Percentiles rank a stretch among this genome's conserved stretches.
These are phyloP conservation scores for Coilia nasus DNA, from an alignment of 2,797 vertebrate genomes.

Conservation along the genomic window DNA sequence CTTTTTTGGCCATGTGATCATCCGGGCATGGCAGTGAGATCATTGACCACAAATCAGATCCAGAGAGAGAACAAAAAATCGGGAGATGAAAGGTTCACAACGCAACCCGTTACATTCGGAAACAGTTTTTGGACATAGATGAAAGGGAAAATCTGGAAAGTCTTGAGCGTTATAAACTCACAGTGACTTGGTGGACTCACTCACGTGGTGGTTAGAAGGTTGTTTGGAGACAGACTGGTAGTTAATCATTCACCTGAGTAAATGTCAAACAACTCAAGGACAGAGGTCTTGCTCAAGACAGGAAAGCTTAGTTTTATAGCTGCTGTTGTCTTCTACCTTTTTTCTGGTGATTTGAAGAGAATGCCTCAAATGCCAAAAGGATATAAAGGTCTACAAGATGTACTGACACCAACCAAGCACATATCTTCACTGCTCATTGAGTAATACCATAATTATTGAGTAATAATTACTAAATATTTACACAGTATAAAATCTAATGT, in stretches of 20 bases:
- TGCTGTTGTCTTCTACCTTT: background rate
- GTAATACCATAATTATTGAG: too few relatives aligned
- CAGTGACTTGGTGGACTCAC: background rate
- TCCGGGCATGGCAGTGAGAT: background rate
- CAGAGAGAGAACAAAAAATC: background rate
- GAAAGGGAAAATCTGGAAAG: background rate
- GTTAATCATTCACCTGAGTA: conserved; percentile 75
- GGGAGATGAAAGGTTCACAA: background rate
- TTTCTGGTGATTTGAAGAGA: background rate
- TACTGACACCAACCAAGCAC: background rate
- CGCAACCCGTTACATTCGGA: background rate
- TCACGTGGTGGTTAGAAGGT: background rate
- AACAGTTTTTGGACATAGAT: background rate
- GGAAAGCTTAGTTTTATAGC: background rate
- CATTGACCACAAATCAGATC: background rate
- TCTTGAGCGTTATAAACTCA: background rate
- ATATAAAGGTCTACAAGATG: background rate
- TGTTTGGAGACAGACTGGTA: conserved; percentile 28
- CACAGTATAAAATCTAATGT: background rate
- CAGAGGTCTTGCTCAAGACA: conserved; percentile 53
- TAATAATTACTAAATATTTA: background rate
- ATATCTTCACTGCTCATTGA: background rate
- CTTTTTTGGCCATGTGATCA: background rate
- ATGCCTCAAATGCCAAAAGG: background rate
- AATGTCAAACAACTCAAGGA: conserved; percentile 63